phyloP scores from a whole-genome alignment of 2,888 invertebrate species.

The Nemotelus pantherinus region DNA sequence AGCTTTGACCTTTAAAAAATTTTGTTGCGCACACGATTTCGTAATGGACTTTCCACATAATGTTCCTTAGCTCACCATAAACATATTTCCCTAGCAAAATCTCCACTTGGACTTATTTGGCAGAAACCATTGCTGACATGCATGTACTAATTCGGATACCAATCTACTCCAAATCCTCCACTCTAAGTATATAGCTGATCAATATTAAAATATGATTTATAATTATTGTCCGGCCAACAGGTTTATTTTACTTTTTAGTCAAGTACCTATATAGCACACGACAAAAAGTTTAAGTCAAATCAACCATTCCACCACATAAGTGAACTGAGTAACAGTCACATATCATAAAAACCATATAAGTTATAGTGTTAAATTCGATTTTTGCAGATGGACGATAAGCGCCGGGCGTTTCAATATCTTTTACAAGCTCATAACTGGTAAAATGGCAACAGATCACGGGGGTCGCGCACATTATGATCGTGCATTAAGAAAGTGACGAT shows the following conservation, averaged over 20 bases:
- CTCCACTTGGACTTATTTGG: no score
- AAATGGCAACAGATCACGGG: slow-evolving; percentile 33
- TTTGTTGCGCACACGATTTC: no score
- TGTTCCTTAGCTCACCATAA: no score
- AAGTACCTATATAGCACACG: no score
- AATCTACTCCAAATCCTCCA: no score
- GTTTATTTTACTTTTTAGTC: not conserved
- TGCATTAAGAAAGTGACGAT: slow-evolving; percentile 21
- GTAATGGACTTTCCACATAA: no score
- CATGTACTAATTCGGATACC: no score
- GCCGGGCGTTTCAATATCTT: slow-evolving; percentile 38
- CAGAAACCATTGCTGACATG: no score
- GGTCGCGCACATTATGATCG: slow-evolving; percentile 33
- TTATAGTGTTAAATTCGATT: slow-evolving; percentile 30
- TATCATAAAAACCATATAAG: slow-evolving; percentile 29
- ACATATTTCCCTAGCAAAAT: no score
- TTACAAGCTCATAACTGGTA: slow-evolving; percentile 36
- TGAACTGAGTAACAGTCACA: not conserved
- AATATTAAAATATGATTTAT: slow-evolving; percentile 7
- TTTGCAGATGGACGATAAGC: slow-evolving; percentile 40
- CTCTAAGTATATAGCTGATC: not conserved
- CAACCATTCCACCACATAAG: no score
- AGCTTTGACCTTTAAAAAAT: no score
- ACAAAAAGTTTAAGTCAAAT: no score
- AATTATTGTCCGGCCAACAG: not conserved